These are phyloP conservation scores for Brachyrhaphis roseni DNA, from an alignment of 2,797 vertebrate genomes.

Conservation along the genomic window DNA sequence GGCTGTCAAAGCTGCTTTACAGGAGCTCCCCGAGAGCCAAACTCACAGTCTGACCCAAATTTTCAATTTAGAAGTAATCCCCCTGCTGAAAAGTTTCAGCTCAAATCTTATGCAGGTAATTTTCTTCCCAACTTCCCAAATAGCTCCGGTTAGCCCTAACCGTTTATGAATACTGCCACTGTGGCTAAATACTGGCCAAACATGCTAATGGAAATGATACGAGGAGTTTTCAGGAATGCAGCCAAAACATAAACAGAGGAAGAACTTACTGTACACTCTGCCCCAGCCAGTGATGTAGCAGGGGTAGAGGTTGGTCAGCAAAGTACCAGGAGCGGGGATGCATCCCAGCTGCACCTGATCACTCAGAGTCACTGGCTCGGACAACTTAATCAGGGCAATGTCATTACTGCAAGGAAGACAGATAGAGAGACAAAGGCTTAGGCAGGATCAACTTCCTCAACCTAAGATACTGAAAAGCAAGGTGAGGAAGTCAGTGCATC, in stretches of 20 bases:
- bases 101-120: constrained; percentile 40
- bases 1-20: constrained; percentile 58
- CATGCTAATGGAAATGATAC: constrained; percentile 1
- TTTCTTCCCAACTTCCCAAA: constrained; percentile 36
- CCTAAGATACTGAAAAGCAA: constrained; percentile 6
- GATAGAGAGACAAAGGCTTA: constrained; percentile 9
- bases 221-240: constrained; percentile 8
- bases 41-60: constrained; percentile 45
- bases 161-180: constrained; percentile 12
- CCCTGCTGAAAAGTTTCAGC: constrained; percentile 30
- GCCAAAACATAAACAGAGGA: background rate
- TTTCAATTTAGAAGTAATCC: constrained; percentile 64
- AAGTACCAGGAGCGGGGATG: constrained; percentile 71
- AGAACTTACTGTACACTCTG: constrained; percentile 77
- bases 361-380: constrained; percentile 78
- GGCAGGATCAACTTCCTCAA: constrained; percentile 8
- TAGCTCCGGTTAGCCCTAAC: constrained; percentile 19
- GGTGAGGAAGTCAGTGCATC: constrained; percentile 6
- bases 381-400: constrained; percentile 84
- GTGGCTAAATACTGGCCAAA: background rate
- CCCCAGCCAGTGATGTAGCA: constrained; percentile 87
- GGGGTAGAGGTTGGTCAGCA: constrained; percentile 78
- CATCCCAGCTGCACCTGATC: constrained; percentile 78
- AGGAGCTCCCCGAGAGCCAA: constrained; percentile 40
- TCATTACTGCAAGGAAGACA: constrained; percentile 73